Base-by-base conservation (phyloP, 2,797 vertebrate species). In the Aeoliscus strigatus region DNA sequence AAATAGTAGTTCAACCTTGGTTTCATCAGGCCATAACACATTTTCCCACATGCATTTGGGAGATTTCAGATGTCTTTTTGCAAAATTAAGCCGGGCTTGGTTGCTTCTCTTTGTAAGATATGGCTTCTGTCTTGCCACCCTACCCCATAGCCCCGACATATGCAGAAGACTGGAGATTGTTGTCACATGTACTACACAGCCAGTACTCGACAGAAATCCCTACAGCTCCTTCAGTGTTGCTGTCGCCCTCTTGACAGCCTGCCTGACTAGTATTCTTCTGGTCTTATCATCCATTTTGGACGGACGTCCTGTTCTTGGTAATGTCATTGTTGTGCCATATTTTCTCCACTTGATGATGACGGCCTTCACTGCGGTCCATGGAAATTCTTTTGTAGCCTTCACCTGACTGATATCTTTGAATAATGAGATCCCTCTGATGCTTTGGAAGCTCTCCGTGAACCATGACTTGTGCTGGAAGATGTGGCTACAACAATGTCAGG, bases 241-340 rank as follows among this genome's bases (percentile, higher is more conserved):
- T 9, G 37, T 39, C 5, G 37, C 23, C 37, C 39, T 42, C 39
- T 30, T 42, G 6, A 21, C 39, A 9, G 15, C 39, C 27, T 29
- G 26, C 26, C 26, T 28, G 14, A 27, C 39, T 27, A 42, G n/a
- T 29, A 29, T 15, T 23, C 15, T 18, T 30, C 15, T 30, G n/a
- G 27, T 42, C 15, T 42, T 42, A 12, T 42, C 39, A n/a, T 42
- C 39, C 4, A 42, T 42, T 42, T 39, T 39, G 9, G 36, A 39
- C 8, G 26, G n/a, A n/a, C n/a, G n/a, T n/a, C n/a, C n/a, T n/a
- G n/a, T n/a, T n/a, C n/a, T n/a, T n/a, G n/a, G n/a, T n/a, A n/a
- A n/a, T n/a, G n/a, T n/a, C n/a, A n/a, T n/a, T n/a, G n/a, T n/a
- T n/a, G n/a, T n/a, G n/a, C 26, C 27, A 26, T 27, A 25, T 43